Evolutionary conservation across 2,888 invertebrate species (phyloP), one percentile per base, ranked within the genome.

Genomic region (Dascillus cervinus): DNA sequence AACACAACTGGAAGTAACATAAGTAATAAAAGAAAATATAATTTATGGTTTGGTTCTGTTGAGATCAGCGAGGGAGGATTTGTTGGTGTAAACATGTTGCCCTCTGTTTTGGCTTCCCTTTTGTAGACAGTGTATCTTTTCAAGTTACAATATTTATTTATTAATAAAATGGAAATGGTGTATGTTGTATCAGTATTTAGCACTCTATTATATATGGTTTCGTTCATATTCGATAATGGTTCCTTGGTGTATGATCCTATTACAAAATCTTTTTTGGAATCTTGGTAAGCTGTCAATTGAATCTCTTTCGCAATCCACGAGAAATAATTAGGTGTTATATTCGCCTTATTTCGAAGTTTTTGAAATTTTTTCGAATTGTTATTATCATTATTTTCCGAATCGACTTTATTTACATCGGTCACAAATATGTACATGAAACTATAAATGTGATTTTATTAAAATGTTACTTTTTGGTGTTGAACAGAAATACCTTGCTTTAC

Each of bases 171-270:
- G 2, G 20, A 10, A 2, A 47, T 21, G n/a, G 15, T 22, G 11
- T 47, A 43, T 14, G 32, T 35, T 3, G 27, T 42, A n/a, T 29
- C 41, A 12, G 34, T 22, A 11, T 39, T 20, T 8, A 50, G 34
- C 9, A 36, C 33, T 3, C 24, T 29, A 28, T 52, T 46, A 2
- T 30, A 4, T 17, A 34, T 17, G 11, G 30, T 28, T 12, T 4
- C 19, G n/a, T 32, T 17, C 3, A 17, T 3, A n/a, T 21, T 2
- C 3, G 8, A 4, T 3, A 24, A 29, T 6, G 15, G 5, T 13
- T 11, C 25, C 3, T 29, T 41, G n/a, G 9, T 14, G 15, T 32
- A 32, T 21, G 27, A 22, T 13, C 34, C 32, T 25, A 35, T 22
- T 14, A 26, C 11, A 6, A 41, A 25, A n/a, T n/a, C 10, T 13